phyloP scores from a whole-genome alignment of 2,888 invertebrate species.

The Drosophila koepferae region DNA sequence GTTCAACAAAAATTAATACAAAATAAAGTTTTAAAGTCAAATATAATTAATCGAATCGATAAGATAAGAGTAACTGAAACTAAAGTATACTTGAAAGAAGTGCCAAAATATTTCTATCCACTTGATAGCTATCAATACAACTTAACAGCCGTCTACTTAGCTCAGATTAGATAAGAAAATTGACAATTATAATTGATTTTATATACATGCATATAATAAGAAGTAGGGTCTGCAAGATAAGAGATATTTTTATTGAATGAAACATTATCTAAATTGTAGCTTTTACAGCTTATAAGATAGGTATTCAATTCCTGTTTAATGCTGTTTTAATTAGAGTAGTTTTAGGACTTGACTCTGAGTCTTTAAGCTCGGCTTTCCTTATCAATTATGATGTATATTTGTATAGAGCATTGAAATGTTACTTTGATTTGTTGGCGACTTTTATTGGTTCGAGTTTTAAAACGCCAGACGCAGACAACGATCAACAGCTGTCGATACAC shows the following conservation, averaged over 20 bases:
- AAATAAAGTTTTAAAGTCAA: background rate
- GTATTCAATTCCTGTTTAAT: no score
- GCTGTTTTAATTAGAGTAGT: no score
- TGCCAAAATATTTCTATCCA: no score
- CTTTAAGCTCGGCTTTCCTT: background rate
- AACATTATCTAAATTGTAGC: background rate
- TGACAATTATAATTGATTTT: no score
- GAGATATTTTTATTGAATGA: background rate
- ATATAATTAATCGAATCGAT: no score
- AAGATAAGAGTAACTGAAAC: no score
- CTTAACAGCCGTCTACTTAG: background rate
- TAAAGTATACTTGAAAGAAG: background rate
- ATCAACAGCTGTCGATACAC: constrained; percentile 71
- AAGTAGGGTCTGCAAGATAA: no score
- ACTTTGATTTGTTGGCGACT: constrained; percentile 10
- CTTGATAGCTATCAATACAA: background rate
- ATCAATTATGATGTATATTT: background rate
- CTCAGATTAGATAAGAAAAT: background rate
- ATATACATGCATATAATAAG: no score
- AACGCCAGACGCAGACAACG: constrained; percentile 51
- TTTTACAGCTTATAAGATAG: no score
- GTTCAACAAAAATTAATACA: background rate
- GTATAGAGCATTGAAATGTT: constrained; percentile 4
- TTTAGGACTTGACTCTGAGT: background rate
- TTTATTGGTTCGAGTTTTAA: constrained; percentile 35